phyloP scores from a whole-genome alignment of 2,888 invertebrate species.

The Cremastinae sp. region DNA sequence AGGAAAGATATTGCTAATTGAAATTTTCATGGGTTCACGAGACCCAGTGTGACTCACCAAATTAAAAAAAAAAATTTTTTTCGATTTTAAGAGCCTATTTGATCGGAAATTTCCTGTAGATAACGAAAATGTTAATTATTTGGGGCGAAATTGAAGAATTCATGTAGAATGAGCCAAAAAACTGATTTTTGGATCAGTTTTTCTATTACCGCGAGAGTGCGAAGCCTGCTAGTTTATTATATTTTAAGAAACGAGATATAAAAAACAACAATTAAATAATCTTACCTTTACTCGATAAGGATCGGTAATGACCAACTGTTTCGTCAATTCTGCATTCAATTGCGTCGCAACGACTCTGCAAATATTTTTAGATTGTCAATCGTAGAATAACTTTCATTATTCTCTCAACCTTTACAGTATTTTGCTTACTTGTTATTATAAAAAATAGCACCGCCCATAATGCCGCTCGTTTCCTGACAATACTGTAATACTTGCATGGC shows the following conservation, averaged over 20 bases:
- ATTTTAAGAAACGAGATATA: constrained; percentile 6
- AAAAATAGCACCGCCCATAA: constrained; percentile 91
- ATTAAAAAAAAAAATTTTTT: no score
- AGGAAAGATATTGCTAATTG: no score
- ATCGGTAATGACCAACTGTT: constrained; percentile 90
- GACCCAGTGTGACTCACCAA: no score
- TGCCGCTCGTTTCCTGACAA: constrained; percentile 89
- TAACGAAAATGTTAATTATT: no score
- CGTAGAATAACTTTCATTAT: constrained; percentile 8
- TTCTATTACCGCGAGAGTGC: no score
- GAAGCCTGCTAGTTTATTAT: no score
- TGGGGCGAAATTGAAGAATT: no score
- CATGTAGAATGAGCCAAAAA: no score
- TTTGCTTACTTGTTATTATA: constrained; percentile 91
- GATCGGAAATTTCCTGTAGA: no score
- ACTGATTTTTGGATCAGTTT: no score
- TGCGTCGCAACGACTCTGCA: constrained; percentile 91
- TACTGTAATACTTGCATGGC: constrained; percentile 92
- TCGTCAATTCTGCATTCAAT: constrained; percentile 86
- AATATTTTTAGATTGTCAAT: constrained; percentile 56
- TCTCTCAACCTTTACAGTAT: constrained; percentile 24
- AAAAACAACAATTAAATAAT: constrained; percentile 30
- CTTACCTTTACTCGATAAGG: constrained; percentile 89
- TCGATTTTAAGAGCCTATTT: no score
- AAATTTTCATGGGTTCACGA: no score